Base-by-base conservation (phyloP, 1,140 invertebrate genomes). In the Subanguina moxae region DNA sequence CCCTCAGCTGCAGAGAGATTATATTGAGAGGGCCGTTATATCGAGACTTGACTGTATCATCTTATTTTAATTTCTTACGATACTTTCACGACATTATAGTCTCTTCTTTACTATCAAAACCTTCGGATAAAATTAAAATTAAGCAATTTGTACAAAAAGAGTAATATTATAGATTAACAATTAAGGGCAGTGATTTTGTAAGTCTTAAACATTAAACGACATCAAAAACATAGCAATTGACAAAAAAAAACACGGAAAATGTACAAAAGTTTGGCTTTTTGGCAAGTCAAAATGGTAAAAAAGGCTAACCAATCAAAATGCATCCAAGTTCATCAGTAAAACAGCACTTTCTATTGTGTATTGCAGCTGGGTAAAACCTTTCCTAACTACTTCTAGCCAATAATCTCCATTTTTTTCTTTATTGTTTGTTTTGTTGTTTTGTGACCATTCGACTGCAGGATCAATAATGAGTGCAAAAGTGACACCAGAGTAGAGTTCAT, bases 301-400 rank as follows among this genome's bases (percentile, higher is more conserved):
- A 38, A 38, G 11, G 28, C 15, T 38, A 58, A 42, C 19, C 11
- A 13, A 11, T 23, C 15, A 3, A 25, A 52, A 21, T 52, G 48
- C 62, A 64, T 70, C 46, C 1, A 65, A 13, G 0, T 9, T 67
- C 21, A 67, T 28, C 19, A 56, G 17, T 13, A 28, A 38, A 21
- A n/a, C 23, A 17, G 65, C 65, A 64, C 65, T 65, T 43, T 67
- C 65, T 0, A 67, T 66, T 11, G 58, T 65, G 45, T 46, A 69
- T 42, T 69, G 67, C 17, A 69, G 21, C 45, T 58, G 9, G 8
- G 67, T 48, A 28, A 69, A 69, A 21, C 65, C 63, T 5, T 5
- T 67, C 25, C 25, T 19, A 15, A 66, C 66, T 25, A 66, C 17
- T 42, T 68, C 68, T 38, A 71, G 43, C 66, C 65, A 71, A 25